A percentile compares a stretch with the other conserved stretches of the same genome.
Conservation (phyloP, 2,888 invertebrate genomes). For the Andrena fulva region DNA sequence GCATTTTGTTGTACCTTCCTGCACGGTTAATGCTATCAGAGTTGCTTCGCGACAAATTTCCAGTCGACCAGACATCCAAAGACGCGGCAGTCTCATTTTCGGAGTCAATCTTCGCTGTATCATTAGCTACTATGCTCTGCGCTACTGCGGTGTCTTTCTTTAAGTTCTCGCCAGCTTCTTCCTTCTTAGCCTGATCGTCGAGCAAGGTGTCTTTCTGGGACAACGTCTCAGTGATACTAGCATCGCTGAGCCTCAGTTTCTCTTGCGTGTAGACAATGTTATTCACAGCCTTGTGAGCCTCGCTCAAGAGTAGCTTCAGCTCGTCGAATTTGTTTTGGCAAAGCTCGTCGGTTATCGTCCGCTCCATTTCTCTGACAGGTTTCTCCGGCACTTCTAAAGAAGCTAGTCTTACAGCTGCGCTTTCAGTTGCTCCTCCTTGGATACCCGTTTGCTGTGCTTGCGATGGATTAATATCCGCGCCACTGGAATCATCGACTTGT, state of each 20-base stretch:
- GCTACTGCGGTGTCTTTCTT: background rate
- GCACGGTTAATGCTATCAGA: conserved; percentile 81
- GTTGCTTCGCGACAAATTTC: conserved; percentile 69
- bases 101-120: background rate
- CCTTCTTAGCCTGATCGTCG: background rate
- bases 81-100: conserved; percentile 21
- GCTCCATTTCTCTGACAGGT: conserved; percentile 8
- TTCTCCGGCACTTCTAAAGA: background rate
- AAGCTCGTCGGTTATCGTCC: conserved; percentile 69
- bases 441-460: background rate
- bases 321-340: conserved; percentile 78
- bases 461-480: background rate
- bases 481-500: background rate
- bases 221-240: conserved; percentile 6
- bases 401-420: background rate
- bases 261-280: conserved; percentile 76
- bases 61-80: conserved; percentile 21
- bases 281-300: conserved; percentile 76
- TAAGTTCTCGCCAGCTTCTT: background rate
- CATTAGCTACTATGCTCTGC: background rate
- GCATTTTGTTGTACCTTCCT: conserved; percentile 86
- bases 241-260: conserved; percentile 4
- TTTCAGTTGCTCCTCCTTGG: background rate
- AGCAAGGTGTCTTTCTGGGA: background rate
- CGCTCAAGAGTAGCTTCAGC: conserved; percentile 75